Evolutionary conservation across 2,888 invertebrate species (phyloP).

Genomic region (Eilema depressum): DNA sequence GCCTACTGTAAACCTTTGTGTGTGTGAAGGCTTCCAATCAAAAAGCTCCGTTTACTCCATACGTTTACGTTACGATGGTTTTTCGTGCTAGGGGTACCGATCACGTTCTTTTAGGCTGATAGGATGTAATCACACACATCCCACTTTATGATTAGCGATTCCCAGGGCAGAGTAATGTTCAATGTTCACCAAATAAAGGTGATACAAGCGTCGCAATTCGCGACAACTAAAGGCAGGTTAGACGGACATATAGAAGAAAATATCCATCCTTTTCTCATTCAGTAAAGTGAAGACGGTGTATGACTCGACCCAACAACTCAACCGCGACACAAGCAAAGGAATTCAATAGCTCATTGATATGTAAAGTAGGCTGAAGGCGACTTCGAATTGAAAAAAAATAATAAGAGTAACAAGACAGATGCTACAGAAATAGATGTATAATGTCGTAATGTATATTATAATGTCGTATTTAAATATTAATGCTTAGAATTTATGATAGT

Average conservation of each 20-base stretch:
- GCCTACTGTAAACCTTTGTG: no score
- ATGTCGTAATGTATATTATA: not conserved
- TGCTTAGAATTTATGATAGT: not conserved
- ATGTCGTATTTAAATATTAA: not conserved
- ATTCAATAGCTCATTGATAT: constrained; percentile 1
- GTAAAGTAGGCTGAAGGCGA: not conserved
- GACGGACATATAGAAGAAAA: not conserved
- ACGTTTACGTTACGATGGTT: no score
- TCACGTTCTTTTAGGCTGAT: no score
- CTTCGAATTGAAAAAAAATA: not conserved
- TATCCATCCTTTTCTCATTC: not conserved
- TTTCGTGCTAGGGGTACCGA: no score
- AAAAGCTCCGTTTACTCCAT: no score
- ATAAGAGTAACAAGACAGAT: not conserved
- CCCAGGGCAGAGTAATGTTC: no score
- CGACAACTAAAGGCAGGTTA: no score
- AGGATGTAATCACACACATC: no score
- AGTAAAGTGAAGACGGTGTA: not conserved
- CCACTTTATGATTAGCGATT: no score
- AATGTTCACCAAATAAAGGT: no score
- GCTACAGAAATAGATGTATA: not conserved
- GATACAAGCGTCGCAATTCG: no score
- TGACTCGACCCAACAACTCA: not conserved
- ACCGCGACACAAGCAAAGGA: not conserved
- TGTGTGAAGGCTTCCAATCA: no score